phyloP scores from a whole-genome alignment of 2,797 vertebrate genomes.

The Stomatorhinus walkeri region DNA sequence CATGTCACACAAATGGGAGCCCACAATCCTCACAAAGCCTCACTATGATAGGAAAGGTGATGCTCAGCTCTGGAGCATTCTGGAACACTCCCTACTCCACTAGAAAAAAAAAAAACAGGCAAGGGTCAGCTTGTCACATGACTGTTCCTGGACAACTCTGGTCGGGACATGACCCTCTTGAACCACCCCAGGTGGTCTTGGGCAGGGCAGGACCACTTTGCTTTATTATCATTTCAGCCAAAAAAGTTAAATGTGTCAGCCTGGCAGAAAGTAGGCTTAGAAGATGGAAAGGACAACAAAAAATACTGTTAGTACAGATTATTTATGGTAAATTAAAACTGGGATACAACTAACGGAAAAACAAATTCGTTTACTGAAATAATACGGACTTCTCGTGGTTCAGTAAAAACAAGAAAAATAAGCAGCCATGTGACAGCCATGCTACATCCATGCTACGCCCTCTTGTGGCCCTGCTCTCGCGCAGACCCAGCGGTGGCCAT shows the following conservation, averaged over 20 bases:
- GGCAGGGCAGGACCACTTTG: background rate
- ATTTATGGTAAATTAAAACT: background rate
- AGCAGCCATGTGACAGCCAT: background rate
- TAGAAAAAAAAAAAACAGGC: background rate
- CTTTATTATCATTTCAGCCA: background rate
- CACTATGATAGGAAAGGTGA: background rate
- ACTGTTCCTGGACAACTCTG: background rate
- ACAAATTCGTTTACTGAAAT: background rate
- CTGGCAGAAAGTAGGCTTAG: background rate
- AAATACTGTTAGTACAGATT: background rate
- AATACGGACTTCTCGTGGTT: background rate
- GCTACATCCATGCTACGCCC: constrained; percentile 8
- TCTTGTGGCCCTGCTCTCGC: background rate
- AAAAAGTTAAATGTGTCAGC: background rate
- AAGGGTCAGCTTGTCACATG: background rate
- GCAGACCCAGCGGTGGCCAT: background rate
- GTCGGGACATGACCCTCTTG: background rate
- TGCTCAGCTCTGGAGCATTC: background rate
- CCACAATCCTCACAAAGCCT: background rate
- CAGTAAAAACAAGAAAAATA: background rate
- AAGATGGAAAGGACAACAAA: background rate
- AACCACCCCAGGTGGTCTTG: background rate
- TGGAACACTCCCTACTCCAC: background rate
- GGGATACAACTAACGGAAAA: background rate
- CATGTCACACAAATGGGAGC: background rate